phyloP scores from a whole-genome alignment of 2,888 invertebrate species.

The Napeogenes inachia region DNA sequence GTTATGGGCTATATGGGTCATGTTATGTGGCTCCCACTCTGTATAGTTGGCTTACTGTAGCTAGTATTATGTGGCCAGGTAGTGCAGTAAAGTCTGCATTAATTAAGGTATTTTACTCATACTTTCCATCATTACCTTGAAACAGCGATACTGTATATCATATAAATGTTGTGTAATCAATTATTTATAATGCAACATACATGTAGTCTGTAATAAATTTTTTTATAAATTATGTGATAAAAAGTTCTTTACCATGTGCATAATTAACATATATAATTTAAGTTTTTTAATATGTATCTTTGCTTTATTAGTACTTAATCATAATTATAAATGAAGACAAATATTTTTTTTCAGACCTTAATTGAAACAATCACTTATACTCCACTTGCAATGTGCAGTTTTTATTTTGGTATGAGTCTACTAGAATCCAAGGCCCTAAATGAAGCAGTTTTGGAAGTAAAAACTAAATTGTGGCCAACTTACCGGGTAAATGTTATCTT shows the following conservation, averaged over 20 bases:
- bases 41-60: conserved; percentile 87
- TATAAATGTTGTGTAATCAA: too few species aligned
- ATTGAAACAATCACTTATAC: conserved; percentile 86
- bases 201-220: too few species aligned
- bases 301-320: too few species aligned
- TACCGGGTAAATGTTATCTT: conserved; percentile 76
- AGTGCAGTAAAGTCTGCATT: conserved; percentile 82
- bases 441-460: conserved; percentile 82
- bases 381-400: conserved; percentile 85
- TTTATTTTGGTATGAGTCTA: conserved; percentile 86
- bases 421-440: conserved; percentile 82
- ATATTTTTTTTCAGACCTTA: conserved; percentile 75
- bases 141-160: neutral
- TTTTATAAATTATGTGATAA: too few species aligned
- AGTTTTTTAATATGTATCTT: too few species aligned
- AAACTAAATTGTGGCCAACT: conserved; percentile 84
- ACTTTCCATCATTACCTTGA: too few species aligned
- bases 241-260: too few species aligned
- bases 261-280: neutral
- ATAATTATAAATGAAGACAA: too few species aligned
- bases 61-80: conserved; percentile 86
- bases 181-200: too few species aligned
- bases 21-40: conserved; percentile 89
- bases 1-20: conserved; percentile 88
- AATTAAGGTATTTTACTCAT: conserved; percentile 78